Evolutionary conservation across 2,113 vertebrate genomes (phyloP), one percentile per base, ranked within the genome.

Genomic region (Sula dactylatra): DNA sequence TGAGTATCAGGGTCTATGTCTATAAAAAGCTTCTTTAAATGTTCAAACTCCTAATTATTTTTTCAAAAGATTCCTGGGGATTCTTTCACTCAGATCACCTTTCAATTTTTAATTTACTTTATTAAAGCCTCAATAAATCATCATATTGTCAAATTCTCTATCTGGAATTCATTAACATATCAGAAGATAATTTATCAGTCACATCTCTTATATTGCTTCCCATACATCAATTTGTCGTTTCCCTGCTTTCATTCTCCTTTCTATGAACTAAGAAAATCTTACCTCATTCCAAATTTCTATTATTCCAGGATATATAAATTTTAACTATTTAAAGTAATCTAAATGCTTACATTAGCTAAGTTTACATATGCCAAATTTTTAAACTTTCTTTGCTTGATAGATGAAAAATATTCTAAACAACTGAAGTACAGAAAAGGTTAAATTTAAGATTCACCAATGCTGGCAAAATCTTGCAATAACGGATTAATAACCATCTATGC

Each of bases 101-200:
- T 96, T 95, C 90, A 92, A 88, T 96, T 97, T 96, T 97, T 91
- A 93, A 95, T 95, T 96, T 94, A 90, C 38, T 90, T 93, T 94
- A 95, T 96, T 96, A 85, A 96, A 94, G 90, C 93, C 72, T 92
- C 72, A 85, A 59, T 85, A 96, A 94, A 91, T 96, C 72, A 96
- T 93, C 72, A 55, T 86, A 95, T 92, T 85, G 66, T 84, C 80
- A 94, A 59, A 72, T 82, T 82, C 54, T 94, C 69, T 94, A 83
- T 97, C 78, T 95, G 50, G 42, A 93, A 88, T 86, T 91, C 82
- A 97, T 98, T 97, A 97, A 94, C 87, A 96, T 88, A 97, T 97
- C 90, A 96, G 95, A 97, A 95, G 94, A 93, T 90, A 94, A 94
- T 94, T 97, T 97, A 97, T 97, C 95, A 94, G 54, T 58, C 62